phyloP scores from a whole-genome alignment of 2,888 invertebrate species.

The Bombylius major region DNA sequence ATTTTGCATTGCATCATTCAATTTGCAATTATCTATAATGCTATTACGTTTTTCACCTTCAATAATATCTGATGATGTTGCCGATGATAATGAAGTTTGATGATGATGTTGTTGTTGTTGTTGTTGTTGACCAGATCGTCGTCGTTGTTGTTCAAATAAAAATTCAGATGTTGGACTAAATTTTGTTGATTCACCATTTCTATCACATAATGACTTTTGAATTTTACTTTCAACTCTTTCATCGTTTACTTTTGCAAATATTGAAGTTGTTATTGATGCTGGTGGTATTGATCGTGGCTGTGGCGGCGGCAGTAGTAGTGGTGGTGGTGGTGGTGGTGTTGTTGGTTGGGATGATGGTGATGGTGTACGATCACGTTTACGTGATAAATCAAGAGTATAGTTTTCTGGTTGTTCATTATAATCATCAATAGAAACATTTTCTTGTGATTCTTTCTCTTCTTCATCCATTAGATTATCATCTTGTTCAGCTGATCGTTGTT shows the following conservation, averaged over 20 bases:
- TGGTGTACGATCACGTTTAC: background rate
- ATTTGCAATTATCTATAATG: too few species aligned
- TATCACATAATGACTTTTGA: background rate
- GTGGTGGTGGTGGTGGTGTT: too few species aligned
- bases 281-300: too few species aligned
- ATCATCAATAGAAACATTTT: background rate
- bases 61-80: background rate
- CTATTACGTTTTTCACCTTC: background rate
- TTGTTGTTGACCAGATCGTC: background rate
- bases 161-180: background rate
- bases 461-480: background rate
- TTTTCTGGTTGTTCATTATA: constrained; percentile 12
- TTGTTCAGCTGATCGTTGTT: background rate
- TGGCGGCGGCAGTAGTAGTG: too few species aligned
- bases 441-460: background rate
- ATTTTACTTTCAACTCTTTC: background rate
- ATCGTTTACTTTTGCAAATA: constrained; percentile 9
- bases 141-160: background rate
- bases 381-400: constrained; percentile 16
- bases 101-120: background rate
- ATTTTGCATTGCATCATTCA: background rate
- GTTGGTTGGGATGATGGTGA: too few species aligned
- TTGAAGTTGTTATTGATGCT: background rate
- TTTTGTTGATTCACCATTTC: background rate
- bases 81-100: too few species aligned